Conservation (phyloP, 2,113 vertebrate species). For the Hippolais icterina region DNA sequence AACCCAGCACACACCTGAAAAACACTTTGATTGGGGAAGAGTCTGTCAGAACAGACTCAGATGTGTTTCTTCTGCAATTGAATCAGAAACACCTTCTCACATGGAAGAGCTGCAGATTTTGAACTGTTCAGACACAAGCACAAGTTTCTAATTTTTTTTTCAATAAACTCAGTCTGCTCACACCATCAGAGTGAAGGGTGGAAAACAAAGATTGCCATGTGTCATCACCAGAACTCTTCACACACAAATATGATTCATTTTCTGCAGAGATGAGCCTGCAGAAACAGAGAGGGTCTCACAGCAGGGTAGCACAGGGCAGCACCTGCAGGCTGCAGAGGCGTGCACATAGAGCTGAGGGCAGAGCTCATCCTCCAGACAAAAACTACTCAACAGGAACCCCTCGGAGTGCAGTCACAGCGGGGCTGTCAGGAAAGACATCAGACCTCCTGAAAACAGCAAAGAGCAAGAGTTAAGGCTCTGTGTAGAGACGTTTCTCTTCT, state of each 20-base stretch:
- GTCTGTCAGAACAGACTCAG: not conserved
- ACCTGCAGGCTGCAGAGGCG: rapidly evolving
- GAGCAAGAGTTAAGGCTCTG: not conserved
- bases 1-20: not conserved
- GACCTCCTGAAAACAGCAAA: not conserved
- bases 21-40: not conserved
- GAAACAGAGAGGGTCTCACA: not conserved
- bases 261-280: not conserved
- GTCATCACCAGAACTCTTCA: not conserved
- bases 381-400: not conserved
- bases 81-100: not conserved
- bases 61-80: not conserved
- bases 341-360: not conserved
- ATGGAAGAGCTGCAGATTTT: not conserved
- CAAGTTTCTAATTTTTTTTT: not conserved
- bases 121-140: not conserved
- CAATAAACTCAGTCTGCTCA: not conserved
- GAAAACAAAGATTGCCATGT: not conserved
- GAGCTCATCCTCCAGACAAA: not conserved
- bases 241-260: not conserved
- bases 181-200: rapidly evolving
- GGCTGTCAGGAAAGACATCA: not conserved
- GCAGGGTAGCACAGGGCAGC: not conserved
- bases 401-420: rapidly evolving
- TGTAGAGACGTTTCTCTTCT: rapidly evolving